Percentiles rank a stretch among this genome's conserved stretches.
phyloP scores from a whole-genome alignment of 2,888 invertebrate species.

The Priocnemis perturbator region DNA sequence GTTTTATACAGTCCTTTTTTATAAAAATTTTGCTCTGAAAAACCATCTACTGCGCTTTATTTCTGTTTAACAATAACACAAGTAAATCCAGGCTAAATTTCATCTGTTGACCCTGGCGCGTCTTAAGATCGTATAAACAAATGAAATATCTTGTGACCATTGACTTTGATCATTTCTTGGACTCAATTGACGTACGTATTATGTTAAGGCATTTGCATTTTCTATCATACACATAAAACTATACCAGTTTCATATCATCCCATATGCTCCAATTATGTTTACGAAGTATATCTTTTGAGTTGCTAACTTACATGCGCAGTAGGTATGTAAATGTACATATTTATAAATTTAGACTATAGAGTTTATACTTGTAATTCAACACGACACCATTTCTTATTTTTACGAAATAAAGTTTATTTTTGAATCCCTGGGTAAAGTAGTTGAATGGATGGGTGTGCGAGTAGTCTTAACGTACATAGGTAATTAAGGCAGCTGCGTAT shows the following conservation, averaged over 20 bases:
- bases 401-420: slow-evolving; percentile 72
- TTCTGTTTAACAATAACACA: no score
- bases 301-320: slow-evolving; percentile 60
- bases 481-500: slow-evolving; percentile 42
- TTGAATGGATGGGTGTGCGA: slow-evolving; percentile 59
- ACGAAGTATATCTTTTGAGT: slow-evolving; percentile 57
- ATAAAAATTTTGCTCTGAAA: no score
- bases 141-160: no score
- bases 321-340: slow-evolving; percentile 71
- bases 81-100: no score
- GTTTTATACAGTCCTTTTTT: no score
- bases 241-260: slow-evolving; percentile 42
- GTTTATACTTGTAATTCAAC: slow-evolving; percentile 71
- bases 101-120: no score
- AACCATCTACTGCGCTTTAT: no score
- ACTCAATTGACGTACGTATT: not conserved
- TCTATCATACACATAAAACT: not conserved
- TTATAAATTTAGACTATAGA: slow-evolving; percentile 70
- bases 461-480: slow-evolving; percentile 48
- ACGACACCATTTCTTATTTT: slow-evolving; percentile 70
- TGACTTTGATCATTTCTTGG: no score
- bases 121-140: no score
- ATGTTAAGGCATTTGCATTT: not conserved
- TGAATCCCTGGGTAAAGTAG: slow-evolving; percentile 62
- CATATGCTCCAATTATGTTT: slow-evolving; percentile 63